phyloP scores from a whole-genome alignment of 2,888 invertebrate species.

The Synergus umbraculus region DNA sequence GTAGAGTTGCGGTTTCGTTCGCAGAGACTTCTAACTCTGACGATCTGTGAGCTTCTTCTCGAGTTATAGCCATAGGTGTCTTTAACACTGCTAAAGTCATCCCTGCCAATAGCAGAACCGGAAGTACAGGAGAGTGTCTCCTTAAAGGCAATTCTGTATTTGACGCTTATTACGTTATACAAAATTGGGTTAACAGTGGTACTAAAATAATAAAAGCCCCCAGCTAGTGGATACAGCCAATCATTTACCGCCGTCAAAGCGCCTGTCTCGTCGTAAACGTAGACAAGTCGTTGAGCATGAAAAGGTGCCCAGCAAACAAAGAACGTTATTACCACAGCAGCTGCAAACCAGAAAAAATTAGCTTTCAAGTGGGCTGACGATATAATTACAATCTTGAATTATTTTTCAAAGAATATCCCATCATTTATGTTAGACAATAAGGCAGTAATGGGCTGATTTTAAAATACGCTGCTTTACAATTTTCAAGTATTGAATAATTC shows the following conservation, averaged over 20 bases:
- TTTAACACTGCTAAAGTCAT: slow-evolving; percentile 4
- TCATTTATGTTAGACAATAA: too few species aligned
- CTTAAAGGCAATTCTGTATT: slow-evolving; percentile 88
- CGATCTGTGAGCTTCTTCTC: slow-evolving; percentile 6
- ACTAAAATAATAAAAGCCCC: slow-evolving; percentile 88
- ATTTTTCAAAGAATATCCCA: too few species aligned
- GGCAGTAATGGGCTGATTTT: too few species aligned
- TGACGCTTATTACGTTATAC: slow-evolving; percentile 89
- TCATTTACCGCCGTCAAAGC: slow-evolving; percentile 85
- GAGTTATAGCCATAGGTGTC: not conserved
- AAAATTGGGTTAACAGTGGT: slow-evolving; percentile 93
- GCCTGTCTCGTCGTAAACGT: slow-evolving; percentile 84
- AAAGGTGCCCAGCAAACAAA: slow-evolving; percentile 98
- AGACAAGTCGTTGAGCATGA: slow-evolving; percentile 93
- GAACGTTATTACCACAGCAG: slow-evolving; percentile 95
- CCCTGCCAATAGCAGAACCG: not conserved
- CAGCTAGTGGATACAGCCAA: slow-evolving; percentile 88
- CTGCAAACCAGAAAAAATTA: slow-evolving; percentile 78
- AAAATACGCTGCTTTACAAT: too few species aligned
- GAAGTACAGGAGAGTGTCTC: slow-evolving; percentile 79
- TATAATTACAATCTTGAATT: not conserved
- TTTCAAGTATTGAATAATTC: too few species aligned
- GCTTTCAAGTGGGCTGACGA: not conserved
- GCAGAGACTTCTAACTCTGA: slow-evolving; percentile 31
- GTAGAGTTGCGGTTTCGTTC: not conserved